Percentiles rank a stretch among this genome's conserved stretches.
Conservation (phyloP, 2,888 invertebrate species). For the Drosophila formosana region DNA sequence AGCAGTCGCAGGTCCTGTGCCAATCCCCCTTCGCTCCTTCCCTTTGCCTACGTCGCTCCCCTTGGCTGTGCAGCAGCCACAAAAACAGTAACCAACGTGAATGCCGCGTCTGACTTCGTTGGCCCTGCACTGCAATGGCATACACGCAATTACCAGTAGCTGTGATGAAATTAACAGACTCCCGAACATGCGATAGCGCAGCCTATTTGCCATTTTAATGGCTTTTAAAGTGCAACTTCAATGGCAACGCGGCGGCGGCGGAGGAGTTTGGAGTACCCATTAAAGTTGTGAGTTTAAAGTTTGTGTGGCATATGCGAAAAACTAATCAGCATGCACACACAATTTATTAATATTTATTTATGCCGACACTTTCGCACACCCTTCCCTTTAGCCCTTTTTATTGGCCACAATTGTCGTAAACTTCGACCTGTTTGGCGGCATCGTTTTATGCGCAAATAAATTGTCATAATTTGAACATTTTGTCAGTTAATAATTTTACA, state of each 20-base stretch:
- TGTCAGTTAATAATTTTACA: constrained; percentile 71
- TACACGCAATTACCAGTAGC: constrained; percentile 76
- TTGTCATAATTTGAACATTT: constrained; percentile 60
- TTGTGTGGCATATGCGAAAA: background rate
- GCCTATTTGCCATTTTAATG: constrained; percentile 76
- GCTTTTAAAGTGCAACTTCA: constrained; percentile 71
- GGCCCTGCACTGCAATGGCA: constrained; percentile 57
- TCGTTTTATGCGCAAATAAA: constrained; percentile 51
- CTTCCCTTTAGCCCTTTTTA: constrained; percentile 2
- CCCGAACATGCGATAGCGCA: constrained; percentile 10
- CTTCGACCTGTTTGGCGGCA: constrained; percentile 18
- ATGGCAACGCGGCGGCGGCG: too few species aligned
- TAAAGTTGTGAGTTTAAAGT: background rate
- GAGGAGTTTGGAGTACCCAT: background rate
- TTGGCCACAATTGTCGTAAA: constrained; percentile 39
- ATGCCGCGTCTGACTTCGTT: constrained; percentile 38
- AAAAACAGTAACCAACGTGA: constrained; percentile 43
- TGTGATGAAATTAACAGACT: constrained; percentile 77
- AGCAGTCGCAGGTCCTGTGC: constrained; percentile 7
- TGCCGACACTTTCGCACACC: constrained; percentile 41
- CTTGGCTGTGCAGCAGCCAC: constrained; percentile 31
- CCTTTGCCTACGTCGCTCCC: constrained; percentile 7
- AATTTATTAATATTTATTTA: constrained; percentile 45
- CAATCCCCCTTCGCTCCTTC: background rate
- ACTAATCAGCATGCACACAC: constrained; percentile 16